Evolutionary conservation across 2,113 vertebrate species (phyloP), one percentile per base, ranked within the genome.

Genomic region (Proterorhinus semilunaris): DNA sequence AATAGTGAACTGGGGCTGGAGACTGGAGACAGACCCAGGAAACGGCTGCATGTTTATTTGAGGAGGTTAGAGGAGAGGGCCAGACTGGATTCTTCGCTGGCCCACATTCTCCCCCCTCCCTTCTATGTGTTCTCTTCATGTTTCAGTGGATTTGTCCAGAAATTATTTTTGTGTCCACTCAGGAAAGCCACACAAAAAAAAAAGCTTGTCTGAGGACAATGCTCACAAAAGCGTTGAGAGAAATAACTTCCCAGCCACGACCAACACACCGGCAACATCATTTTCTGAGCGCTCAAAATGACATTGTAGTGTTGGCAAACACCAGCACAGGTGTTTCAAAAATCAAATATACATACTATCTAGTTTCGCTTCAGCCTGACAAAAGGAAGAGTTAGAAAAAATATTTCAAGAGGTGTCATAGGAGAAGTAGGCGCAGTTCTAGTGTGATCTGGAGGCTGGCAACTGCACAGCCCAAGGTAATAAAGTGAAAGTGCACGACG

Each of bases 131-230:
- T 90, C 87, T 75, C 75, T 87, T 81, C 66, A 73, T 82, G 80
- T 83, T 80, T 82, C 84, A 89, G 87, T 85, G 88, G 77, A 80
- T 88, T 87, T 84, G 69, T 77, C 68, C 75, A 87, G 81, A 90
- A 86, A 91, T 87, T 88, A 86, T 88, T 89, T 90, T 91, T 90
- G 87, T 88, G 80, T 86, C 86, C 79, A 78, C 75, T 86, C 81
- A 86, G 82, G 75, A 84, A 89, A 90, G 86, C 43, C 73, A 87
- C 27, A 27, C 27, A 86, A 90, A 65, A 74, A 75, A 83, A 83
- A 84, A 88, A 88, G 76, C 65, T 86, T 71, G 79, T 76, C 62
- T 68, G 81, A 83, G 86, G 79, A 86, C 78, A 88, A 82, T 70
- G 73, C 65, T 88, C 82, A 84, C 85, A 90, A 89, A 91, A 76